phyloP scores from a whole-genome alignment of 2,888 invertebrate genomes.

The Metalampra italica region DNA sequence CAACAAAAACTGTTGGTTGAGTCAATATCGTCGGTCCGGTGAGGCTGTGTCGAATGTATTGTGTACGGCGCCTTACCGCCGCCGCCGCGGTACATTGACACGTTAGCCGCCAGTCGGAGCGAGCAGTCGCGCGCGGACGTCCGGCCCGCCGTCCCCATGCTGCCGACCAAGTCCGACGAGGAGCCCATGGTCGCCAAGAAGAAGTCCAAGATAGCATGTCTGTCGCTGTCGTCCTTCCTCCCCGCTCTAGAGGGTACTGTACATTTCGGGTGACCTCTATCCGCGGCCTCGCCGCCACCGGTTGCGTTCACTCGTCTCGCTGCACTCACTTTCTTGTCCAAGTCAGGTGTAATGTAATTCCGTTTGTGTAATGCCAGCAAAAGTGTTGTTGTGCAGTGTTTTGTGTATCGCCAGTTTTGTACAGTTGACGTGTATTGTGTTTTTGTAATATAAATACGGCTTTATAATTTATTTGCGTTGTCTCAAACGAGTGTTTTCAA shows the following conservation, averaged over 20 bases:
- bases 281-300: constrained; percentile 62
- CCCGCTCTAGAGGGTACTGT: constrained; percentile 72
- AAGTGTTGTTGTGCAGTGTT: constrained; percentile 48
- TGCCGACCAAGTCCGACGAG: constrained; percentile 63
- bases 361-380: constrained; percentile 50
- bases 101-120: constrained; percentile 54
- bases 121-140: constrained; percentile 65
- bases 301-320: constrained; percentile 67
- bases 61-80: constrained; percentile 20
- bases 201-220: constrained; percentile 73
- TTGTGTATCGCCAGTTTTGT: constrained; percentile 19
- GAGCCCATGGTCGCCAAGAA: constrained; percentile 72
- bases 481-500: neutral
- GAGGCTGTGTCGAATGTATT: constrained; percentile 2
- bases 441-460: constrained; percentile 5
- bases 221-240: constrained; percentile 67
- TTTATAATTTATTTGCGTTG: constrained; percentile 8
- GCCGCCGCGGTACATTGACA: constrained; percentile 62
- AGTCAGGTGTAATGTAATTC: constrained; percentile 67
- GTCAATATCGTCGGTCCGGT: neutral
- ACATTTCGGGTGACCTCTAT: constrained; percentile 58
- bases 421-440: constrained; percentile 9
- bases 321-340: constrained; percentile 74
- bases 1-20: constrained; percentile 2
- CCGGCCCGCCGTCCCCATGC: constrained; percentile 58